A percentile compares a stretch with the other conserved stretches of the same genome.
phyloP scores from a whole-genome alignment of 2,113 vertebrate genomes.

The Hiodon alosoides region DNA sequence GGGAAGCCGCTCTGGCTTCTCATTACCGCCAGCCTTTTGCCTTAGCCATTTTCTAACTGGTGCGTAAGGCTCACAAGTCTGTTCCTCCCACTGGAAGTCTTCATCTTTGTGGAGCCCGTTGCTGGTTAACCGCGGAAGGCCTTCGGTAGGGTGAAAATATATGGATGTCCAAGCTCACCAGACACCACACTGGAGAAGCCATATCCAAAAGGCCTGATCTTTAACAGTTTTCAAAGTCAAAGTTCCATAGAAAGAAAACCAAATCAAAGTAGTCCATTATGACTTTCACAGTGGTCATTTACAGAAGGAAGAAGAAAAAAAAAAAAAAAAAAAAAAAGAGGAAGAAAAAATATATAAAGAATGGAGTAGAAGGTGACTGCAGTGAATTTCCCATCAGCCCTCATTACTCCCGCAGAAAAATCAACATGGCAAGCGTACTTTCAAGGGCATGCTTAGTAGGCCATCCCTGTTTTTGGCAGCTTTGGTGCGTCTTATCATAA shows the following conservation, averaged over 20 bases:
- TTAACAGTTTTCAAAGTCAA: too few relatives aligned
- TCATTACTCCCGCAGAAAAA: neutral
- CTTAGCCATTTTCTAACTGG: slow-evolving; percentile 66
- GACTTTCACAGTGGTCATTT: neutral
- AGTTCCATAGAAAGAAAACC: too few relatives aligned
- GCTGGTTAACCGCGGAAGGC: slow-evolving; percentile 67
- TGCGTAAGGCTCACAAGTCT: slow-evolving; percentile 48
- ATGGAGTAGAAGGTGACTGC: neutral
- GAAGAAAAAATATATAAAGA: neutral
- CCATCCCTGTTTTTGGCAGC: neutral
- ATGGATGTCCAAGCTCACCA: too few relatives aligned
- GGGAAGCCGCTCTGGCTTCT: slow-evolving; percentile 34
- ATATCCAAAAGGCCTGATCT: too few relatives aligned
- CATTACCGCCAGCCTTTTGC: slow-evolving; percentile 49
- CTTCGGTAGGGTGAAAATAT: slow-evolving; percentile 59
- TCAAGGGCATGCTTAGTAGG: neutral
- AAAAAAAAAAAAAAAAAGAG: slow-evolving; percentile 3
- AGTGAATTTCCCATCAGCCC: neutral
- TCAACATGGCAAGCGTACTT: too few relatives aligned
- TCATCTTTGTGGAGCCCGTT: slow-evolving; percentile 38
- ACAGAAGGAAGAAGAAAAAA: neutral
- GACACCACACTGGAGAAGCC: too few relatives aligned
- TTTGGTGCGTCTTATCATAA: neutral
- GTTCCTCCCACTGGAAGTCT: slow-evolving; percentile 54
- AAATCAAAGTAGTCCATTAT: neutral